Evolutionary conservation across 2,113 vertebrate species (phyloP).

Genomic region (Collichthys lucidus): DNA sequence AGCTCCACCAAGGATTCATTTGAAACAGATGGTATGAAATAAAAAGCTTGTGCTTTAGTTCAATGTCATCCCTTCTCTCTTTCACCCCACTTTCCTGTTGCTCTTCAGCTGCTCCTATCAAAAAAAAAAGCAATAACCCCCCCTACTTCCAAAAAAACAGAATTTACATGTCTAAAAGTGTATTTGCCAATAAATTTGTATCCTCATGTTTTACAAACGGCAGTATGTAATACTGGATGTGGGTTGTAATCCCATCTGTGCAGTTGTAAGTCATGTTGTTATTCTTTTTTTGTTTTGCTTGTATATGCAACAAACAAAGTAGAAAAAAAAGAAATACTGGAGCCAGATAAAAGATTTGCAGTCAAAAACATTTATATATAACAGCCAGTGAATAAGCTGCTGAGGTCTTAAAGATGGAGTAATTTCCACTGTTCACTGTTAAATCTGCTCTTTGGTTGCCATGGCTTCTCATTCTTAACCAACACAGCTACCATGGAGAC

Average conservation of each 20-base stretch:
- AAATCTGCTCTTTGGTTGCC: constrained; percentile 53
- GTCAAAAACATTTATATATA: background rate
- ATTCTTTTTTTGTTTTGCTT: too few species aligned
- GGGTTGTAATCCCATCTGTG: too few species aligned
- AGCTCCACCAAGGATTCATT: background rate
- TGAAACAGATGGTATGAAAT: background rate
- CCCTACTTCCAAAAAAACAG: background rate
- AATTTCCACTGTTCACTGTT: constrained; percentile 38
- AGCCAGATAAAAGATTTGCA: background rate
- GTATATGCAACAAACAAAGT: too few species aligned
- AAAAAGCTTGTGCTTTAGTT: background rate
- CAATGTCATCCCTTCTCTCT: too few species aligned
- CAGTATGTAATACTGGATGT: too few species aligned
- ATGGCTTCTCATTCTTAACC: constrained; percentile 57
- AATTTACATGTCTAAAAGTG: background rate
- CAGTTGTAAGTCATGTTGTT: too few species aligned
- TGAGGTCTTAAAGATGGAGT: constrained; percentile 34
- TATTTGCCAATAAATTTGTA: background rate
- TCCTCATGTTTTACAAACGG: background rate
- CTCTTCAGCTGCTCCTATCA: too few species aligned
- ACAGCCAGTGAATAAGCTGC: constrained; percentile 7
- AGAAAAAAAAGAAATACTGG: background rate
- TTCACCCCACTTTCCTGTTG: background rate
- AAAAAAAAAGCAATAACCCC: too few species aligned
- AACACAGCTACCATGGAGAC: constrained; percentile 57